Conservation (phyloP, 2,888 invertebrate species). For the Pycnomerus fuliginosus region DNA sequence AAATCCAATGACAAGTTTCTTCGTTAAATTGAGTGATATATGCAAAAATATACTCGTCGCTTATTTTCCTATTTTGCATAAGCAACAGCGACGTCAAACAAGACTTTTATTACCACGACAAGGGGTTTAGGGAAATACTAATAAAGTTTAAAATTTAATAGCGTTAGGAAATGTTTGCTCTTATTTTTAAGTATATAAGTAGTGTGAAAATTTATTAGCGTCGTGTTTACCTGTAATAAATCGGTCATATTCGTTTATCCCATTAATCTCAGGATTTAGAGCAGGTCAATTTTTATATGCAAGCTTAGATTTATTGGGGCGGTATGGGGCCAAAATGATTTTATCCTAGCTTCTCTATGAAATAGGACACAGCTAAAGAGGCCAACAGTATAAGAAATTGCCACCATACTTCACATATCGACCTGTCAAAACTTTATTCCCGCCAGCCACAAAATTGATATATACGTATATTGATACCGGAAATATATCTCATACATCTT, state of each 20-base stretch:
- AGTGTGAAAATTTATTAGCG: conserved; percentile 2
- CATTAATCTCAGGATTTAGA: conserved; percentile 8
- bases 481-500: conserved; percentile 24
- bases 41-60: no score
- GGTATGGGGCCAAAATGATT: background rate
- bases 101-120: no score
- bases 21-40: no score
- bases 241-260: conserved; percentile 6
- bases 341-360: conserved; percentile 16
- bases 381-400: conserved; percentile 20
- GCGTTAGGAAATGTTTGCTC: no score
- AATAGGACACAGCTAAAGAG: conserved; percentile 21
- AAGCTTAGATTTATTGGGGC: conserved; percentile 9
- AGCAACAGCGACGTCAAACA: no score
- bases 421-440: conserved; percentile 31
- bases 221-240: conserved; percentile 11
- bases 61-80: no score
- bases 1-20: no score
- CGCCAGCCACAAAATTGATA: conserved; percentile 27
- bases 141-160: no score
- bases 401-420: conserved; percentile 29
- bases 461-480: conserved; percentile 23
- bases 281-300: conserved; percentile 13
- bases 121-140: no score
- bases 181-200: no score